Evolutionary conservation across 2,888 invertebrate species (phyloP), one percentile per base, ranked within the genome.

Genomic region (Callinectes sapidus): DNA sequence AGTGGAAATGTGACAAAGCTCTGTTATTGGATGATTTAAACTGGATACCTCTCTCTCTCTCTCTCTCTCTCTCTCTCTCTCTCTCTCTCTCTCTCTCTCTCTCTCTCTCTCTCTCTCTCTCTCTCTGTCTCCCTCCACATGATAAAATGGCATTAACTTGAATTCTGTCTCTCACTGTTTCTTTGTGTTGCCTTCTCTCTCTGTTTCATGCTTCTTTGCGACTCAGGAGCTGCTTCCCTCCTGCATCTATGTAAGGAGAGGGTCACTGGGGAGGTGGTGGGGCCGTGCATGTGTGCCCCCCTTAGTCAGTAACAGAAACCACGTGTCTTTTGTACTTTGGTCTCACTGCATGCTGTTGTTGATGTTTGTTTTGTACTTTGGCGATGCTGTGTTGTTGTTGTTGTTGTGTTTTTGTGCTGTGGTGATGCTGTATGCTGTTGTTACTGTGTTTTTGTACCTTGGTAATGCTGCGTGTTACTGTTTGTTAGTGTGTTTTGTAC

Each of bases 211-310:
- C 90, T 86, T 66, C 87, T 90, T 42, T 13, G 54, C 39, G 55
- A 32, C 85, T 13, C 42, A 92, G 92, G 92, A 92, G 77, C 55
- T 86, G 61, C 54, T 87, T 87, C 92, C 92, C 35, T 87, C 90
- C 71, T 90, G 61, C 85, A 92, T 92, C n/a, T 92, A 92, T 90
- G 92, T 92, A 92, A 92, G 92, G 81, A 35, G 35, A 81, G 32
- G 18, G 0, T 13, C 81, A 13, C 23, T 28, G 81, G 81, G 32
- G 35, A 1, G 35, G 18, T 81, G 81, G 35, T 35, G 71, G 71
- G 28, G n/a, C 28, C 10, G 13, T 71, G 71, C 71, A 71, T 71
- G 71, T 61, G 61, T 61, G 61, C 2, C 6, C 23, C 23, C 61
- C 61, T 23, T 1, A 3, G 61, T 61, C 23, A 61, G 23, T 61